Base-by-base conservation (phyloP, 1,140 invertebrate genomes). In the Myzus persicae region DNA sequence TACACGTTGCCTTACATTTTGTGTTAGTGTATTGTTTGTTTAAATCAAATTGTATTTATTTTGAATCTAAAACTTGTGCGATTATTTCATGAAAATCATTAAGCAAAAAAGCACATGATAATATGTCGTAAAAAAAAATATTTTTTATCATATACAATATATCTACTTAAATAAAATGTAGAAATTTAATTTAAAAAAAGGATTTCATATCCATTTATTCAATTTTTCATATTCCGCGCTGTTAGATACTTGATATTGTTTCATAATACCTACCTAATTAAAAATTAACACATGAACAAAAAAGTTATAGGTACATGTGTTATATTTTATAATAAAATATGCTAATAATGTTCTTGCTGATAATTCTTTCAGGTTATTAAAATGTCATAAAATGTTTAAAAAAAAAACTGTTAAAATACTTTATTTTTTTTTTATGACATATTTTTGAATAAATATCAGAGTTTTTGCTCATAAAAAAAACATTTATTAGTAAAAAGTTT, bases 401-500 rank as follows among this genome's bases (percentile, higher is more conserved):
- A 51, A 48, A 88, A 89, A 44, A 44, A 44, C 26, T 24, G 82
- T 85, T 42, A 42, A 67, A 67, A 38, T 42, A 31, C 26, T n/a
- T 87, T n/a, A 31, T 26, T 51, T 84, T 46, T 87, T 36, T 89
- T 89, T 89, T 89, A 89, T 89, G n/a, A 38, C 44, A 89, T 51
- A 38, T 89, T 89, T 89, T 89, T 36, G 38, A 89, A 89, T 51
- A 89, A 89, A 89, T 36, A 89, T 89, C 22, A n/a, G 88, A 89
- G 11, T 89, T 89, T 89, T 38, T 18, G 24, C 46, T 54, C 88
- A 22, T 89, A 89, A 89, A 89, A 51, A 51, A 89, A 36, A 38
- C 36, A 54, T 89, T 54, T 89, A 54, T 89, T 54, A 54, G 88
- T 40, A 9, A 40, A 89, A 89, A 89, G 88, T 54, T 89, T 89